phyloP scores from a whole-genome alignment of 2,113 vertebrate species.

The Climacteris rufus region DNA sequence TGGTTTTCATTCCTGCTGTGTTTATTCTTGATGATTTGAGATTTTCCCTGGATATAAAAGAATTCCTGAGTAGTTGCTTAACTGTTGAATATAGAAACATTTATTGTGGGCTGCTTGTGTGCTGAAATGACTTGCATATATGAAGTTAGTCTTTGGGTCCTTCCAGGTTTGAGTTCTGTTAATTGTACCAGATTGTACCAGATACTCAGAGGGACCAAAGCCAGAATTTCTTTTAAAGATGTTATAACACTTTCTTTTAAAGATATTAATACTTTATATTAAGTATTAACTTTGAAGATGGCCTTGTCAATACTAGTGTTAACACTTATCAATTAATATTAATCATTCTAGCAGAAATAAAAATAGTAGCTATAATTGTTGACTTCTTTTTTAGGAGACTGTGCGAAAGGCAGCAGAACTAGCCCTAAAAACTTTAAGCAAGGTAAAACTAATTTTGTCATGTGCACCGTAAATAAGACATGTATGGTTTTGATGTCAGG shows the following conservation, averaged over 20 bases:
- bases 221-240: not conserved
- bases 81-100: not conserved
- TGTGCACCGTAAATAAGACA: not conserved
- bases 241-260: not conserved
- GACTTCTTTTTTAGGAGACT: slow-evolving; percentile 82
- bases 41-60: not conserved
- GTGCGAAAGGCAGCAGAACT: slow-evolving; percentile 95
- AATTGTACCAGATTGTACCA: not conserved
- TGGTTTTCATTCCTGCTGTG: not conserved
- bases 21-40: not conserved
- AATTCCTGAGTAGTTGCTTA: not conserved
- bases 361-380: not conserved
- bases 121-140: not conserved
- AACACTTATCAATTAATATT: not conserved
- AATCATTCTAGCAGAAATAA: not conserved
- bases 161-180: not conserved
- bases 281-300: not conserved
- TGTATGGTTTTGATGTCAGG: not conserved
- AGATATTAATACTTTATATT: not conserved
- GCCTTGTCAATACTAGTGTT: not conserved
- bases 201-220: not conserved
- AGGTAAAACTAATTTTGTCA: slow-evolving; percentile 72
- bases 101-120: not conserved
- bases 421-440: slow-evolving; percentile 94
- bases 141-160: not conserved